Percentiles rank a stretch among this genome's conserved stretches.
phyloP scores from a whole-genome alignment of 92 coral and sea anemone genomes.

The Porites cylindrica region DNA sequence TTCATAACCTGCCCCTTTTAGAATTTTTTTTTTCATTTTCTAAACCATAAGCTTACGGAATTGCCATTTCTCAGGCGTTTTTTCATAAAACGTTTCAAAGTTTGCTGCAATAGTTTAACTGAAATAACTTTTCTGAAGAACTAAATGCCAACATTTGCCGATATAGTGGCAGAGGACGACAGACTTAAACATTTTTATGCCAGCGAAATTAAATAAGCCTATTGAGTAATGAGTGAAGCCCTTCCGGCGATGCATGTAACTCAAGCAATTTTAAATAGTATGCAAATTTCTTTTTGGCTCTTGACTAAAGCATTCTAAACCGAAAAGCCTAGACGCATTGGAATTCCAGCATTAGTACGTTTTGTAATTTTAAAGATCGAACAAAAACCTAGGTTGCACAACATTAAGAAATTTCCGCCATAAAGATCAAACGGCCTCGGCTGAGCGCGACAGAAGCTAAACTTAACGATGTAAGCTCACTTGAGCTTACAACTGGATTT shows the following conservation, averaged over 20 bases:
- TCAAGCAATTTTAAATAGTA: not conserved
- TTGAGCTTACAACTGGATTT: not conserved
- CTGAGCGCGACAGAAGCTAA: not conserved
- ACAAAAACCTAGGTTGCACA: not conserved
- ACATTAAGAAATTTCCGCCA: not conserved
- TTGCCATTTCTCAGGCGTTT: not conserved
- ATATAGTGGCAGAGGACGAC: too few relatives aligned
- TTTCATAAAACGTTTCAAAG: not conserved
- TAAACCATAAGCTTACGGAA: too few relatives aligned
- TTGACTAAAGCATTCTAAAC: not conserved
- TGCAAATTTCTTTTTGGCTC: not conserved
- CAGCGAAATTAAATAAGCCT: too few relatives aligned
- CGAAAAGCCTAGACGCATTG: not conserved
- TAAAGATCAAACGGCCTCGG: not conserved
- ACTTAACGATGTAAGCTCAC: not conserved
- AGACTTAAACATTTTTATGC: too few relatives aligned
- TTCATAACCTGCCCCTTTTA: not conserved
- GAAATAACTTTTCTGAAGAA: not conserved
- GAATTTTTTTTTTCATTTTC: not conserved
- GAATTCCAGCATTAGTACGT: not conserved
- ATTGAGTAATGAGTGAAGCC: too few relatives aligned
- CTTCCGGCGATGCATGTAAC: too few relatives aligned
- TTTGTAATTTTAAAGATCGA: not conserved
- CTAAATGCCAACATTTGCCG: not conserved
- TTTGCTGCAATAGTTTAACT: not conserved